A percentile compares a stretch with the other conserved stretches of the same genome.
Evolutionary conservation across 2,888 invertebrate species (phyloP).

Genomic region (Heteromyza rotundicornis): DNA sequence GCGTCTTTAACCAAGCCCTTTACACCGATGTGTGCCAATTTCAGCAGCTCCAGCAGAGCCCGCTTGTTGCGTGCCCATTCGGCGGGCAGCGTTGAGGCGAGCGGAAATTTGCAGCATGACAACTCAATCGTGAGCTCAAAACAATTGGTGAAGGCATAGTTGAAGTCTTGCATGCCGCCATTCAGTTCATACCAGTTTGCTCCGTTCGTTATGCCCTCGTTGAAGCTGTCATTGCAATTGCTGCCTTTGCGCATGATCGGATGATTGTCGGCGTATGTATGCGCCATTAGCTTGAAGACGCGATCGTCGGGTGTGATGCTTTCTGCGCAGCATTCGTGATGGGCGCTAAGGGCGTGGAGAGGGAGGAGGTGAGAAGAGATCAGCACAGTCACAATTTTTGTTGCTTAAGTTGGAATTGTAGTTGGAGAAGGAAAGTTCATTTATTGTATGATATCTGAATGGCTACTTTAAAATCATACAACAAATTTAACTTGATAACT

Average conservation of each 20-base stretch:
- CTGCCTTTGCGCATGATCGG: constrained; percentile 77
- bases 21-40: constrained; percentile 78
- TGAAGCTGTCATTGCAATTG: constrained; percentile 77
- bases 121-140: constrained; percentile 97
- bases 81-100: constrained; percentile 69
- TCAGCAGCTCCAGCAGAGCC: constrained; percentile 82
- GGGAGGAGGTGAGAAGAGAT: no score
- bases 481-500: no score
- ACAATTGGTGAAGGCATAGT: constrained; percentile 93
- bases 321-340: constrained; percentile 72
- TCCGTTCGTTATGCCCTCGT: constrained; percentile 87
- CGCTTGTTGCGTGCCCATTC: constrained; percentile 90
- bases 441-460: background rate
- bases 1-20: constrained; percentile 63
- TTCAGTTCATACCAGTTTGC: constrained; percentile 88
- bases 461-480: no score
- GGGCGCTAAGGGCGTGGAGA: constrained; percentile 59
- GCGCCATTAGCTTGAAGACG: constrained; percentile 80
- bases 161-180: constrained; percentile 99
- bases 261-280: constrained; percentile 77
- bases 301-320: constrained; percentile 83
- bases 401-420: no score
- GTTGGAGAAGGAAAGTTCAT: no score
- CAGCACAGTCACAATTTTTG: no score
- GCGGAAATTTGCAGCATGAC: constrained; percentile 94